These are phyloP conservation scores for Pedicia rivosa DNA, from an alignment of 2,888 invertebrate genomes.

Conservation along the genomic window DNA sequence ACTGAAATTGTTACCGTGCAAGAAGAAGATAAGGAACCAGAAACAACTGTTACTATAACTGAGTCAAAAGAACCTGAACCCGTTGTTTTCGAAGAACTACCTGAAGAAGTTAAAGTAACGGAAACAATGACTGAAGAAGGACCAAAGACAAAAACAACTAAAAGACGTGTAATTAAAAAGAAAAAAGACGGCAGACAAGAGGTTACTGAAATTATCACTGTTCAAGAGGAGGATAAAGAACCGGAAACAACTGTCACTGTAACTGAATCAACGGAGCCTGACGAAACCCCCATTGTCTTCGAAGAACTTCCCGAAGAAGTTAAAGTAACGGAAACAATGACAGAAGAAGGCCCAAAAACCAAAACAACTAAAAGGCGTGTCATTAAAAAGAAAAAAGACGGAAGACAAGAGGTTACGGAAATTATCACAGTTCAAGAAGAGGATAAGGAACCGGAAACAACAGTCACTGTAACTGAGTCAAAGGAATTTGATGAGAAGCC, in stretches of 20 bases:
- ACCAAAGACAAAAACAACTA: constrained; percentile 12
- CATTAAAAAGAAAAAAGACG: constrained; percentile 20
- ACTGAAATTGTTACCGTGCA: constrained; percentile 22
- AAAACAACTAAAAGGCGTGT: constrained; percentile 22
- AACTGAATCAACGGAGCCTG: constrained; percentile 12
- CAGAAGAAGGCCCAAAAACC: constrained; percentile 17
- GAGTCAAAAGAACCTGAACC: constrained; percentile 18
- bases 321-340: constrained; percentile 14
- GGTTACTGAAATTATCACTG: constrained; percentile 27
- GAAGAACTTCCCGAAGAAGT: constrained; percentile 16
- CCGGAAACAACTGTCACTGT: constrained; percentile 23
- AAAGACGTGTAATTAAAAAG: constrained; percentile 23
- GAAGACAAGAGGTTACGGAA: constrained; percentile 22
- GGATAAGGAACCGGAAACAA: constrained; percentile 23
- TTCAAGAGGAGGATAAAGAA: constrained; percentile 25
- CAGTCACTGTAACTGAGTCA: constrained; percentile 18
- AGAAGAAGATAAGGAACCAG: constrained; percentile 26
- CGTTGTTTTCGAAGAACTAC: constrained; percentile 13
- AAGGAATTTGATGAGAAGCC: background rate
- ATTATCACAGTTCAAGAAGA: constrained; percentile 29
- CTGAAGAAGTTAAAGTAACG: constrained; percentile 18
- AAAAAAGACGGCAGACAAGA: constrained; percentile 24
- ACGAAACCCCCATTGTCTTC: constrained; percentile 7
- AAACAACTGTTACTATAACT: constrained; percentile 23
- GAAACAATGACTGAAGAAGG: constrained; percentile 16